Percentiles rank a stretch among this genome's conserved stretches.
Evolutionary conservation across 2,113 vertebrate species (phyloP).

Genomic region (Naja naja): DNA sequence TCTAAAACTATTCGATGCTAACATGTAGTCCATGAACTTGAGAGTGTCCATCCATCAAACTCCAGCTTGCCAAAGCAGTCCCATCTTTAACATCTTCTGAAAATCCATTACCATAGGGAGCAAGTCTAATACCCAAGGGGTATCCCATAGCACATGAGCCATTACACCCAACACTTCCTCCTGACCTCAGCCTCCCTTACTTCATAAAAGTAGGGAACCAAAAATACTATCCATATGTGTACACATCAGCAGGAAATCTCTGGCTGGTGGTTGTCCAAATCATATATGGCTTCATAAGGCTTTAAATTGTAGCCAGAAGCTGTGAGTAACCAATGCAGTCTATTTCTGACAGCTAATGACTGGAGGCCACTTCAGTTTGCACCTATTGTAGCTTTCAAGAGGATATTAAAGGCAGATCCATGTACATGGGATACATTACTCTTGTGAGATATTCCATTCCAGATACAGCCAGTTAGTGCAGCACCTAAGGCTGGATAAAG

Average conservation of each 20-base stretch:
- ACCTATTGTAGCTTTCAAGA: not conserved
- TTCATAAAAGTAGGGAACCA: not conserved
- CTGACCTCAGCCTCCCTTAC: not conserved
- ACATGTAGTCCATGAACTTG: not conserved
- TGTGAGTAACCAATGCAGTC: not conserved
- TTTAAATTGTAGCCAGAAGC: not conserved
- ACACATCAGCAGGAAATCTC: not conserved
- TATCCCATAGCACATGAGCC: not conserved
- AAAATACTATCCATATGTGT: not conserved
- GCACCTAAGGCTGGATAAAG: not conserved
- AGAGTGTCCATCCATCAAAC: not conserved
- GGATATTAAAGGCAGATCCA: not conserved
- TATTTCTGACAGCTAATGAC: not conserved
- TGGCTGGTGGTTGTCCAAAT: not conserved
- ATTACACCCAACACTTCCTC: not conserved
- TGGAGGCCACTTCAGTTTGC: not conserved
- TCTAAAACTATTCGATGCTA: not conserved
- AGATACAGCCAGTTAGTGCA: not conserved
- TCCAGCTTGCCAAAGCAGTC: not conserved
- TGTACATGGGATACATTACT: not conserved
- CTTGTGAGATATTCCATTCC: not conserved
- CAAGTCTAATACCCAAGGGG: not conserved
- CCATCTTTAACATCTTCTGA: not conserved
- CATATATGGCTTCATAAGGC: not conserved
- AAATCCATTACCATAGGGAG: not conserved